These are phyloP conservation scores for Microchirus variegatus DNA, from an alignment of 2,797 vertebrate species.

Conservation along the genomic window DNA sequence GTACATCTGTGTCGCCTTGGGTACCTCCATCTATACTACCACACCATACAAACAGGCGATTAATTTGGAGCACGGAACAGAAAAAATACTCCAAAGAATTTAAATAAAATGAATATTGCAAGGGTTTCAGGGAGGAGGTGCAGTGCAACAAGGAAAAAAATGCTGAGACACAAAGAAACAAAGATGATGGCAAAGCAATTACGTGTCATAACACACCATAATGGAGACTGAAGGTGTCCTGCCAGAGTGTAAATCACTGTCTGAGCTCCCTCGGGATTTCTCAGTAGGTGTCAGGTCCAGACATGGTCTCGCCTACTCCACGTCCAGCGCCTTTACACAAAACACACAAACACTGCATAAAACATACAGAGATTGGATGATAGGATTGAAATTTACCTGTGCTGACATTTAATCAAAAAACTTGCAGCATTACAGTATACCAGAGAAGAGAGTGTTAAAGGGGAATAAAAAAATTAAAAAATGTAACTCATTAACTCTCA, in stretches of 20 bases:
- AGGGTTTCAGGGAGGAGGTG: neutral
- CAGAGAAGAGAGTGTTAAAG: neutral
- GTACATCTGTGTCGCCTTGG: conserved; percentile 49
- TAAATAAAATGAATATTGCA: neutral
- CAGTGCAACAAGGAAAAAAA: conserved; percentile 1
- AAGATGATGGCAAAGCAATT: conserved; percentile 22
- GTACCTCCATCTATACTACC: conserved; percentile 5
- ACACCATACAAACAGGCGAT: conserved; percentile 18
- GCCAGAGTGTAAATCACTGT: conserved; percentile 61
- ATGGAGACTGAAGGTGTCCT: conserved; percentile 54
- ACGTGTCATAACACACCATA: conserved; percentile 43
- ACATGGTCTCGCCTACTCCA: conserved; percentile 51
- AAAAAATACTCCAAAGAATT: conserved; percentile 8
- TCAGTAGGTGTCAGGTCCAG: conserved; percentile 57
- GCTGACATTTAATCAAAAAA: conserved; percentile 59
- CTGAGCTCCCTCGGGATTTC: conserved; percentile 38
- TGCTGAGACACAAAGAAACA: conserved; percentile 25
- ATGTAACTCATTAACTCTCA: too few relatives aligned
- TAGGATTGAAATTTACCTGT: conserved; percentile 48
- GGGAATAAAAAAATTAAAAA: too few relatives aligned
- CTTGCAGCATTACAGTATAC: conserved; percentile 39
- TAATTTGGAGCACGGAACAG: conserved; percentile 2
- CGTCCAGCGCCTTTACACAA: conserved; percentile 28
- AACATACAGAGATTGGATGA: conserved; percentile 41
- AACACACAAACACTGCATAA: conserved; percentile 54